A percentile compares a stretch with the other conserved stretches of the same genome.
These are phyloP conservation scores for Astur gentilis DNA, from an alignment of 2,113 vertebrate genomes.

Conservation along the genomic window DNA sequence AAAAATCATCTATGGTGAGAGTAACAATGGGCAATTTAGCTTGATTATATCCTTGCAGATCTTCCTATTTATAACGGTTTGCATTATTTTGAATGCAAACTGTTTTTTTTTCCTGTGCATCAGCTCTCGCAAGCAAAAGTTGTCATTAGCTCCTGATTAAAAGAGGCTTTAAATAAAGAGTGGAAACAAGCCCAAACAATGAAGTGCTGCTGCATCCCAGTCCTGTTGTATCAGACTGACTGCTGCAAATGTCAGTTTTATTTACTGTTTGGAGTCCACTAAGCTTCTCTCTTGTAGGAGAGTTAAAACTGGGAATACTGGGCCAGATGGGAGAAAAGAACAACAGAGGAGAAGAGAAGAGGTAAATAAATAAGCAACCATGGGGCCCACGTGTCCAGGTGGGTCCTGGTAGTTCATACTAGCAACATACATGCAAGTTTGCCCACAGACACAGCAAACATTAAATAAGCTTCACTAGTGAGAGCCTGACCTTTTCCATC, in stretches of 20 bases:
- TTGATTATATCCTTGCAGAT: slow-evolving; percentile 39
- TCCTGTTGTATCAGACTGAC: background rate
- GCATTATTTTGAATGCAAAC: slow-evolving; percentile 33
- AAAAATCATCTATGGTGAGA: slow-evolving; percentile 28
- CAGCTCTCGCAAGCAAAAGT: background rate
- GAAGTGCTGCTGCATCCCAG: background rate
- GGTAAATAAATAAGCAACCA: background rate
- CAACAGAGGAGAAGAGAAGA: background rate
- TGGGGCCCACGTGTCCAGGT: background rate
- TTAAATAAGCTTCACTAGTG: background rate
- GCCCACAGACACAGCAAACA: background rate
- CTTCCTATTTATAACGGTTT: slow-evolving; percentile 26
- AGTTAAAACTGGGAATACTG: background rate
- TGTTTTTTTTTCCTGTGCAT: background rate
- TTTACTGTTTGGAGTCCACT: background rate
- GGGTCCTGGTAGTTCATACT: background rate
- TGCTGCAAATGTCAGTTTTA: slow-evolving; percentile 16
- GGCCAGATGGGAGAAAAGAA: background rate
- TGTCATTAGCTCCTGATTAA: slow-evolving; percentile 46
- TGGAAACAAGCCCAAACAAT: slow-evolving; percentile 3
- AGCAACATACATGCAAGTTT: background rate
- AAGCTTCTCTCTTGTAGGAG: background rate
- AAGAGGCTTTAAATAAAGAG: background rate
- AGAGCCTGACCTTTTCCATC: slow-evolving; percentile 55
- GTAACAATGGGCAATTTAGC: slow-evolving; percentile 42